A percentile compares a stretch with the other conserved stretches of the same genome.
Conservation (phyloP, 1,140 invertebrate species). For the Cherax quadricarinatus region DNA sequence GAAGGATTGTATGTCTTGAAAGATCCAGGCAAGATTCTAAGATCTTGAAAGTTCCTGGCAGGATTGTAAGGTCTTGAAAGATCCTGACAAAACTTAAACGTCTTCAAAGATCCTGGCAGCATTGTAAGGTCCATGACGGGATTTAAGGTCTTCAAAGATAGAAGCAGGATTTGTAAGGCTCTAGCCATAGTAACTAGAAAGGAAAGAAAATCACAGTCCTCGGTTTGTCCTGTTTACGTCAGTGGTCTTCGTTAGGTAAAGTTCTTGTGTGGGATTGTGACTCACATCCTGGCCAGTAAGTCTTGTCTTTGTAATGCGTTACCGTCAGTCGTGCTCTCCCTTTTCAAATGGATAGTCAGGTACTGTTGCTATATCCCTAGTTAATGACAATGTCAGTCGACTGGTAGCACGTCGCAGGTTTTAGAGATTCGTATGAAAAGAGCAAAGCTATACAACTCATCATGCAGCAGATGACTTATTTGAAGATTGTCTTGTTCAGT, state of each 20-base stretch:
- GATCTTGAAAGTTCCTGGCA: too few species aligned
- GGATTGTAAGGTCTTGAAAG: too few species aligned
- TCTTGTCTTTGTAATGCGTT: not conserved
- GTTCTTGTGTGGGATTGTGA: not conserved
- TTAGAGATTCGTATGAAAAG: not conserved
- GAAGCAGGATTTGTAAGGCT: too few species aligned
- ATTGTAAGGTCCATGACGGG: not conserved
- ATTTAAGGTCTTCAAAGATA: too few species aligned
- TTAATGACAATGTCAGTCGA: not conserved
- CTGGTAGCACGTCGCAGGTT: not conserved
- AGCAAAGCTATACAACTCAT: not conserved
- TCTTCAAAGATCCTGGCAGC: not conserved
- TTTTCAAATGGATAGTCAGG: not conserved
- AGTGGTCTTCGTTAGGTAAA: not conserved
- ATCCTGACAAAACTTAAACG: not conserved
- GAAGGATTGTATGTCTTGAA: too few species aligned
- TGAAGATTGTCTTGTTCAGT: not conserved
- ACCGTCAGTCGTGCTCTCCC: not conserved
- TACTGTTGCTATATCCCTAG: not conserved
- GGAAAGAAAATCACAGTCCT: not conserved
- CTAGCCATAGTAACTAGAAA: not conserved
- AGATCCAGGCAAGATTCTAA: not conserved
- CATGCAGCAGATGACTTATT: not conserved
- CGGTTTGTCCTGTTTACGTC: not conserved
- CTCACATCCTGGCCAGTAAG: conserved; percentile 4